phyloP scores from a whole-genome alignment of 2,888 invertebrate species.

The Melieria omissa region DNA sequence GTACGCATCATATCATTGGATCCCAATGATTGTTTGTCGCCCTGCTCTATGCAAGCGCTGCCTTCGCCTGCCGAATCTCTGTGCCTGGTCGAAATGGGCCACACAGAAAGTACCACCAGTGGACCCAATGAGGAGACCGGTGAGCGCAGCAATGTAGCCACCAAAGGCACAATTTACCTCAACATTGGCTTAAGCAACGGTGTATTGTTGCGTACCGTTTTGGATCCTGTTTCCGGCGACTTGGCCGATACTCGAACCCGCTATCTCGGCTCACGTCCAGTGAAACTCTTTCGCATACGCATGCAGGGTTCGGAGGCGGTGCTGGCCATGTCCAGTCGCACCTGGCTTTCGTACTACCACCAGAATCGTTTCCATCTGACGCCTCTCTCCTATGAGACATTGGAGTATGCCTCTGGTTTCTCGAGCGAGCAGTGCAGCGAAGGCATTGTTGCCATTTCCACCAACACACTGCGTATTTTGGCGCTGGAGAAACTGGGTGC shows the following conservation, averaged over 20 bases:
- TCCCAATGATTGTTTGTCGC: slow-evolving; percentile 93
- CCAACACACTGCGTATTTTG: slow-evolving; percentile 95
- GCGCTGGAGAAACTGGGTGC: slow-evolving; percentile 98
- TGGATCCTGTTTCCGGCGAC: slow-evolving; percentile 96
- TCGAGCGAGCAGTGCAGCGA: slow-evolving; percentile 98
- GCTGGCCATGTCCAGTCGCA: slow-evolving; percentile 95
- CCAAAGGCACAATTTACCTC: slow-evolving; percentile 84
- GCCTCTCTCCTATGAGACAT: slow-evolving; percentile 93
- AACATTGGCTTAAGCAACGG: slow-evolving; percentile 99
- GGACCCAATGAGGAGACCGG: slow-evolving; percentile 63
- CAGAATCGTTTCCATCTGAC: slow-evolving; percentile 96
- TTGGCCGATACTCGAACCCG: slow-evolving; percentile 96
- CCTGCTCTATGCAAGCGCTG: slow-evolving; percentile 95
- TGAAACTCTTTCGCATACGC: slow-evolving; percentile 93
- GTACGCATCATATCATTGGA: slow-evolving; percentile 97
- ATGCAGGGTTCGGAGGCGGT: slow-evolving; percentile 98
- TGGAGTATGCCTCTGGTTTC: slow-evolving; percentile 98
- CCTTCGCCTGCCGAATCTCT: slow-evolving; percentile 97
- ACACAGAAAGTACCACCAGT: slow-evolving; percentile 71
- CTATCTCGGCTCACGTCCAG: slow-evolving; percentile 94
- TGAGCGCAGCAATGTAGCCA: slow-evolving; percentile 65
- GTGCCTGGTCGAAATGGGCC: slow-evolving; percentile 94
- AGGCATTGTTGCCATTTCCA: slow-evolving; percentile 98
- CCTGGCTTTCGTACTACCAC: slow-evolving; percentile 98
- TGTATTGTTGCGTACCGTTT: slow-evolving; percentile 89